Conservation (phyloP, 2,888 invertebrate genomes). For the Drosophila recens region DNA sequence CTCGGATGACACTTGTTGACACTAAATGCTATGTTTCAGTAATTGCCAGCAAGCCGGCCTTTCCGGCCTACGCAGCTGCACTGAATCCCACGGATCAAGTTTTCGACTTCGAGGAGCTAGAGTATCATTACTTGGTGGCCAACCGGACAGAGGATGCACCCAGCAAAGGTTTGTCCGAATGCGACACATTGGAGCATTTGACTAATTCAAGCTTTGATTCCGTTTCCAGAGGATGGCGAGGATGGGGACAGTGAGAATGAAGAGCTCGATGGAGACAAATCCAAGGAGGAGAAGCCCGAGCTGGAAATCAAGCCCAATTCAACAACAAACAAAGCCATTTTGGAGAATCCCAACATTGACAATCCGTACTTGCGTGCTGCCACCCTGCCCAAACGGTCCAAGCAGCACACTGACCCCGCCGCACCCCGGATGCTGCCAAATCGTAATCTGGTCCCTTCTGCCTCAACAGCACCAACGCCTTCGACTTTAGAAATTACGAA, state of each 20-base stretch:
- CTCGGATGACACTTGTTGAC: no score
- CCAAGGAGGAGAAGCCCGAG: slow-evolving; percentile 83
- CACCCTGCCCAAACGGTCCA: slow-evolving; percentile 84
- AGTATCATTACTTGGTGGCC: slow-evolving; percentile 90
- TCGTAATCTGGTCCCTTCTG: slow-evolving; percentile 12
- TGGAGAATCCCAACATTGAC: slow-evolving; percentile 88
- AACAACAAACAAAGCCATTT: slow-evolving; percentile 84
- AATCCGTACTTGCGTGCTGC: slow-evolving; percentile 90
- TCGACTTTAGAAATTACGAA: slow-evolving; percentile 67
- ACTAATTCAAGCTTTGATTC: not conserved
- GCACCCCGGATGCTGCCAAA: slow-evolving; percentile 27
- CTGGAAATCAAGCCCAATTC: slow-evolving; percentile 85
- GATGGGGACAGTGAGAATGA: slow-evolving; percentile 85
- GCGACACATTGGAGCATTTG: not conserved
- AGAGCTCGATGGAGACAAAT: slow-evolving; percentile 83
- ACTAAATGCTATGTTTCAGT: slow-evolving; percentile 87
- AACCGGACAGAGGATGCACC: slow-evolving; percentile 88
- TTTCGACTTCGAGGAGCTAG: slow-evolving; percentile 94
- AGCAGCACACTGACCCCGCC: slow-evolving; percentile 51
- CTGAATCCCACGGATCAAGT: slow-evolving; percentile 97
- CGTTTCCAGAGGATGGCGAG: slow-evolving; percentile 76
- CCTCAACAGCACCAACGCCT: slow-evolving; percentile 37
- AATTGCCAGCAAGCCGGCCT: slow-evolving; percentile 93
- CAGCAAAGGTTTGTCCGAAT: slow-evolving; percentile 84
- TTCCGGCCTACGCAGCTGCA: slow-evolving; percentile 93